Evolutionary conservation across 2,888 invertebrate genomes (phyloP), one percentile per base, ranked within the genome.

Genomic region (Cheilosia grossa): DNA sequence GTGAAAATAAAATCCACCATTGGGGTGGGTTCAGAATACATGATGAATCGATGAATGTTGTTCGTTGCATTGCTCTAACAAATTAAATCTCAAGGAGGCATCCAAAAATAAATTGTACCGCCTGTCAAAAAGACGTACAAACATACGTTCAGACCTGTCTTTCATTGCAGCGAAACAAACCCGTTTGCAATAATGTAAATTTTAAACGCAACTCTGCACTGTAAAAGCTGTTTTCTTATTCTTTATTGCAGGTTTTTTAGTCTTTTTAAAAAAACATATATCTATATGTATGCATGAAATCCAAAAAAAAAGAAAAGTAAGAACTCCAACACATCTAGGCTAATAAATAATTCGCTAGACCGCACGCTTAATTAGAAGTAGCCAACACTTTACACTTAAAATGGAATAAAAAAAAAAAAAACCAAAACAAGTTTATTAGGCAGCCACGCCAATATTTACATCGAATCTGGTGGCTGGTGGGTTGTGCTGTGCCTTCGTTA

Each of bases 161-260:
- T 10, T 15, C 15, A n/a, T 17, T 54, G 4, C 30, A 54, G 10
- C 51, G 15, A 51, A 21, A 30, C 4, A 4, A 67, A 74, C 73
- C 6, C 33, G 59, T 61, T 63, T 19, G 2, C 15, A 27, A 24
- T 30, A 66, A 42, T 33, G 13, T 9, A 54, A 44, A 40, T 19
- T 30, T 21, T 44, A 61, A 59, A 59, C 37, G 30, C n/a, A 24
- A 27, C 44, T 54, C 21, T 59, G 15, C 37, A 77, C 66, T 77
- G 75, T n/a, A 77, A 82, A 72, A 82, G 77, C 77, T 77, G 82
- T 77, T 82, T 74, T 69, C 44, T 58, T 19, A 44, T 64, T 81
- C 51, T 7, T 51, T 44, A 58, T 61, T 81, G 69, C 42, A 21
- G 37, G 72, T 73, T 64, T 51, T 64, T 37, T n/a, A 56, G n/a